Evolutionary conservation across 2,888 invertebrate species (phyloP).

Genomic region (Trichogramma evanescens): DNA sequence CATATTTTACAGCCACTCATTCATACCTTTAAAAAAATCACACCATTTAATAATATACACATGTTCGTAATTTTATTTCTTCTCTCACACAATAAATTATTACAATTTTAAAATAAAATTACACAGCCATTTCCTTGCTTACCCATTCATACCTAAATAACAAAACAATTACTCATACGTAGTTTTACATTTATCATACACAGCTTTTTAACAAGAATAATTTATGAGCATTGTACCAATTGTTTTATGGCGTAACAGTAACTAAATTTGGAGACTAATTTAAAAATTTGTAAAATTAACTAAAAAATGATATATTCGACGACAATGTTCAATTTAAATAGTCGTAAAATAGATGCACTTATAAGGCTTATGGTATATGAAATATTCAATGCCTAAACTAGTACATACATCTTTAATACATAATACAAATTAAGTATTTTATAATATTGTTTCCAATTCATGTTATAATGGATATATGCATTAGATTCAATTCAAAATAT

Average conservation of each 20-base stretch:
- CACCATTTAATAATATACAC: conserved; percentile 17
- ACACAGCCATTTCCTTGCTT: conserved; percentile 22
- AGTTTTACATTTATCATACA: conserved; percentile 21
- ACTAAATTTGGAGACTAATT: no score
- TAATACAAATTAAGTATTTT: conserved; percentile 24
- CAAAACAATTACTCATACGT: conserved; percentile 19
- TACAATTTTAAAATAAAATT: conserved; percentile 22
- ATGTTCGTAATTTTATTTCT: conserved; percentile 13
- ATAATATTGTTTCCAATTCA: conserved; percentile 17
- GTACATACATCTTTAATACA: conserved; percentile 19
- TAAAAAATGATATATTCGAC: neutral
- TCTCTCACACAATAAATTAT: conserved; percentile 19
- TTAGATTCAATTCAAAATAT: conserved; percentile 17
- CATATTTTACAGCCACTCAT: conserved; percentile 20
- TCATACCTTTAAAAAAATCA: conserved; percentile 20
- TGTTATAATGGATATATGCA: conserved; percentile 8
- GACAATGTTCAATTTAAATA: conserved; percentile 3
- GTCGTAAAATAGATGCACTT: conserved; percentile 18
- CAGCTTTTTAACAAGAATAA: conserved; percentile 21
- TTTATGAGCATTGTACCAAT: conserved; percentile 17
- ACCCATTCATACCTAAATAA: conserved; percentile 17
- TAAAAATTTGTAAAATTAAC: no score
- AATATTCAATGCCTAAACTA: conserved; percentile 19
- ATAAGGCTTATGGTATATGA: conserved; percentile 16
- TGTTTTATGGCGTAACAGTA: no score